These are phyloP conservation scores for Megaceryle torquata DNA, from an alignment of 2,113 vertebrate genomes.

Conservation along the genomic window DNA sequence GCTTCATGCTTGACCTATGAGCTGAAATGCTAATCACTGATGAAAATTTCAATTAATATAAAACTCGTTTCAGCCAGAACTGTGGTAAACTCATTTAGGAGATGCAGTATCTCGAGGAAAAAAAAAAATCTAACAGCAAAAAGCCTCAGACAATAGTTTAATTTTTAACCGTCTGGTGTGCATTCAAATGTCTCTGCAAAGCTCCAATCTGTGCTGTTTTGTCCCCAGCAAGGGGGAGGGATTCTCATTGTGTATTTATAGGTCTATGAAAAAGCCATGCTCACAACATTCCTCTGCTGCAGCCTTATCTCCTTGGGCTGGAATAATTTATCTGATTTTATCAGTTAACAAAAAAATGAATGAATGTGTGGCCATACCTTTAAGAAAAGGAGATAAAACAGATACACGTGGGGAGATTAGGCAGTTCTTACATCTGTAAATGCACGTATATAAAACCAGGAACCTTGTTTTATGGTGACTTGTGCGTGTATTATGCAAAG, in stretches of 20 bases:
- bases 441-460: neutral
- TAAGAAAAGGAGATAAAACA: neutral
- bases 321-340: neutral
- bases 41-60: slow-evolving; percentile 26
- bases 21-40: neutral
- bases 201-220: neutral
- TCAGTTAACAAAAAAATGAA: neutral
- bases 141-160: neutral
- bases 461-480: neutral
- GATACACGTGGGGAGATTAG: rapidly evolving
- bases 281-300: neutral
- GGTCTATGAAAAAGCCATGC: neutral
- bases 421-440: neutral
- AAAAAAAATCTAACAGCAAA: neutral
- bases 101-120: neutral
- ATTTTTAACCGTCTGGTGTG: neutral
- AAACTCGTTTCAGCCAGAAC: neutral
- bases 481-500: neutral
- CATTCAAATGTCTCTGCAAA: neutral
- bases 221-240: neutral
- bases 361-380: neutral
- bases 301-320: rapidly evolving
- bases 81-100: neutral
- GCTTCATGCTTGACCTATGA: slow-evolving; percentile 8
- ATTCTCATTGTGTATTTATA: neutral